Evolutionary conservation across 2,888 invertebrate genomes (phyloP).

Genomic region (Linnaemya vulpina): DNA sequence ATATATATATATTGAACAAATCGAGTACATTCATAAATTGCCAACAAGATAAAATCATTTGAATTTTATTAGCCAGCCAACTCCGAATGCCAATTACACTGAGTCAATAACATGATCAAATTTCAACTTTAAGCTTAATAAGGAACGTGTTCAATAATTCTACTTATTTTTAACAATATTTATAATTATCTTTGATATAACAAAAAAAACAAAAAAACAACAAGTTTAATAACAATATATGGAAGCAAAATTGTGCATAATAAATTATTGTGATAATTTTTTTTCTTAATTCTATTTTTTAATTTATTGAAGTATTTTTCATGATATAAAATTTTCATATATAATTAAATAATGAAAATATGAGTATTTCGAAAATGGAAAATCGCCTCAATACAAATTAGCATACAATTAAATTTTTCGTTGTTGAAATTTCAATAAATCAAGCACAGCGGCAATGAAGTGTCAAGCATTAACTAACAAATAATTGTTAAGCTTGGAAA

Average conservation of each 20-base stretch:
- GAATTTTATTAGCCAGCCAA: constrained; percentile 22
- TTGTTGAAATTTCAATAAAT: constrained; percentile 12
- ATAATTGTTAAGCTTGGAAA: neutral
- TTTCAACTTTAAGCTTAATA: constrained; percentile 31
- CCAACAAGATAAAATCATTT: constrained; percentile 37
- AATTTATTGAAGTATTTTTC: neutral
- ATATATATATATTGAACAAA: too few species aligned
- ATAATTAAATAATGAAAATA: neutral
- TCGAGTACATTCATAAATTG: constrained; percentile 7
- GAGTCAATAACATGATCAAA: constrained; percentile 66
- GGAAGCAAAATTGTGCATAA: constrained; percentile 15
- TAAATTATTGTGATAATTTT: constrained; percentile 39
- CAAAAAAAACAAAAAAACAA: neutral
- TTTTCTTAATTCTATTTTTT: constrained; percentile 26
- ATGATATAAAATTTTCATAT: neutral
- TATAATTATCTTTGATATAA: constrained; percentile 20
- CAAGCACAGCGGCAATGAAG: constrained; percentile 19
- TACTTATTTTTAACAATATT: constrained; percentile 20
- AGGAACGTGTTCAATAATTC: constrained; percentile 48
- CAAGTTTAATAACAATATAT: too few species aligned
- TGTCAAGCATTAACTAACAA: neutral
- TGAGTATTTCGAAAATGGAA: constrained; percentile 12
- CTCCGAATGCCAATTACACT: constrained; percentile 51
- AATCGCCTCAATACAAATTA: constrained; percentile 38
- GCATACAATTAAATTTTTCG: constrained; percentile 47